Conservation (phyloP, 2,113 vertebrate species). For the Scartelaos histophorus region DNA sequence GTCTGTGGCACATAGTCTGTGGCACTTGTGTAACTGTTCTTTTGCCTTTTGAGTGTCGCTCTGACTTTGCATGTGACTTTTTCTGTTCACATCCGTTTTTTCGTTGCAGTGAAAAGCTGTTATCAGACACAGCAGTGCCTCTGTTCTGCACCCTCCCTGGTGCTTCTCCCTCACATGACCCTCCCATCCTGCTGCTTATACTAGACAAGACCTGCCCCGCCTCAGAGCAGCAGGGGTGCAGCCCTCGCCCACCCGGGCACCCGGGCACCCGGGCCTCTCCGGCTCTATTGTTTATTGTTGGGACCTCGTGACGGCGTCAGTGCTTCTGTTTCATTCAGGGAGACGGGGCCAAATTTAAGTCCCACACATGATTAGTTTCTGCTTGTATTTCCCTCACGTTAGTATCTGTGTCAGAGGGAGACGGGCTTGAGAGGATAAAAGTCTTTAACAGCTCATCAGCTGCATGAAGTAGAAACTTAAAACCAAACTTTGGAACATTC, state of each 20-base stretch:
- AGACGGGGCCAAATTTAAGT: slow-evolving; percentile 14
- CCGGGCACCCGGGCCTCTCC: no score
- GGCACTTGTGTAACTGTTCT: not conserved
- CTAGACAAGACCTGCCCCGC: slow-evolving; percentile 48
- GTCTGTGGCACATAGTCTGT: no score
- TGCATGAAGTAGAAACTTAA: no score
- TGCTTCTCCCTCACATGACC: slow-evolving; percentile 70
- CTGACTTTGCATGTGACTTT: slow-evolving; percentile 46
- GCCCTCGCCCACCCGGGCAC: slow-evolving; percentile 56
- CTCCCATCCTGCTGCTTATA: slow-evolving; percentile 52
- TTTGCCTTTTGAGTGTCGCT: slow-evolving; percentile 27
- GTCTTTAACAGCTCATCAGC: not conserved
- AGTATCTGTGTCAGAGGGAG: slow-evolving; percentile 19
- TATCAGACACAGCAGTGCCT: slow-evolving; percentile 69
- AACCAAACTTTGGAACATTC: not conserved
- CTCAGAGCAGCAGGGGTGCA: slow-evolving; percentile 60
- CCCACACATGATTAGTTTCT: slow-evolving; percentile 18
- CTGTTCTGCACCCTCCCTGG: slow-evolving; percentile 61
- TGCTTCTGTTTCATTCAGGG: slow-evolving; percentile 21
- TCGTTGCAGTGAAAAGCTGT: slow-evolving; percentile 54
- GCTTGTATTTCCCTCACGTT: slow-evolving; percentile 13
- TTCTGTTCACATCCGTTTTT: slow-evolving; percentile 41
- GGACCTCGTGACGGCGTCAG: slow-evolving; percentile 21
- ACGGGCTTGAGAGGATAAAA: not conserved
- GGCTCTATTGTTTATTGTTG: slow-evolving; percentile 66